Evolutionary conservation across 2,888 invertebrate genomes (phyloP).

Genomic region (Rotaria macrura): DNA sequence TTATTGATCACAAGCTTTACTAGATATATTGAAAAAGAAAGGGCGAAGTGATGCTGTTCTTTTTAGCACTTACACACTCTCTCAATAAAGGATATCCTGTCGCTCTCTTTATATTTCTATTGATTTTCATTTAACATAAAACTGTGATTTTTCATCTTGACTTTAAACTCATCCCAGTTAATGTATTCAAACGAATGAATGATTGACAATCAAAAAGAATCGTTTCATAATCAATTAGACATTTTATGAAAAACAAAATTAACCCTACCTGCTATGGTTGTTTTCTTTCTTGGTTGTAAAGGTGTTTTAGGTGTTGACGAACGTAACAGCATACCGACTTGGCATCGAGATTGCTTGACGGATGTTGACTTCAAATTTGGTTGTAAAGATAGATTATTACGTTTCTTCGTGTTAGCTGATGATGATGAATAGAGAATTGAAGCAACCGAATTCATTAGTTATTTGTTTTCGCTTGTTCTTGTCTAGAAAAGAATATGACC

Average conservation of each 20-base stretch:
- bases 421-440: neutral
- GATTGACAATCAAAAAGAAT: neutral
- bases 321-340: neutral
- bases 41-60: neutral
- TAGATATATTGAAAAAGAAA: neutral
- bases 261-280: neutral
- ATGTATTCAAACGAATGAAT: neutral
- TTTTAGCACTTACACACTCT: neutral
- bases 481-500: neutral
- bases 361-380: neutral
- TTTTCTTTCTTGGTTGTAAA: neutral
- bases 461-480: neutral
- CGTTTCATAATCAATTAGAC: conserved; percentile 16
- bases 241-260: neutral
- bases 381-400: neutral
- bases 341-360: neutral
- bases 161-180: neutral
- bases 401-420: neutral
- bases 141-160: neutral
- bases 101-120: conserved; percentile 11
- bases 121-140: conserved; percentile 20
- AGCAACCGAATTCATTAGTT: neutral
- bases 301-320: neutral
- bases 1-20: conserved; percentile 1
- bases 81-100: conserved; percentile 19